Percentiles rank a stretch among this genome's conserved stretches.
Conservation (phyloP, 2,888 invertebrate species). For the Onthophagus sagittarius region DNA sequence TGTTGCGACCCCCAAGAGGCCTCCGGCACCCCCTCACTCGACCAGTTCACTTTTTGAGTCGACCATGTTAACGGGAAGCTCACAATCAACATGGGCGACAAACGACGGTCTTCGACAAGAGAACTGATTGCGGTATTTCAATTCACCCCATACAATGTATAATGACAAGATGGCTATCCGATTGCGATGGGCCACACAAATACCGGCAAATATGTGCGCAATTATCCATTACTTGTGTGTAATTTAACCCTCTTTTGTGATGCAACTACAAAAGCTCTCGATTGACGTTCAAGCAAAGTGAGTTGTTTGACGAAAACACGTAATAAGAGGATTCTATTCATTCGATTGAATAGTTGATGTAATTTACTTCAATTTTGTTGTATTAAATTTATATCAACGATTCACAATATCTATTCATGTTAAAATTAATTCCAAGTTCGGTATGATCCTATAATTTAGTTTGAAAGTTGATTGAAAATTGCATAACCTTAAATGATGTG, state of each 20-base stretch:
- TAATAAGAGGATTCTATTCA: neutral
- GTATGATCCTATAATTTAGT: too few species aligned
- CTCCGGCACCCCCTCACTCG: conserved; percentile 32
- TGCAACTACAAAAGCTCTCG: neutral
- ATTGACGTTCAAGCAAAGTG: neutral
- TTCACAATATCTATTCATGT: too few species aligned
- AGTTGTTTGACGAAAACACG: neutral
- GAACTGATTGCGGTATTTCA: conserved; percentile 48
- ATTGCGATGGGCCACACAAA: conserved; percentile 35
- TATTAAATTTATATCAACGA: too few species aligned
- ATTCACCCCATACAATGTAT: conserved; percentile 43
- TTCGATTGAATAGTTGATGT: too few species aligned
- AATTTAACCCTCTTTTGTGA: conserved; percentile 18
- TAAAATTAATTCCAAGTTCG: too few species aligned
- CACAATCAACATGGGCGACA: conserved; percentile 40
- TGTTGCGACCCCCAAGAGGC: conserved; percentile 42
- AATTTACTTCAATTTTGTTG: too few species aligned
- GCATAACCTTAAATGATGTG: too few species aligned
- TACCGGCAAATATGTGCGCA: conserved; percentile 41
- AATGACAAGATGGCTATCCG: conserved; percentile 47
- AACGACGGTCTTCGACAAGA: conserved; percentile 37
- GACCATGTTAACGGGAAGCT: conserved; percentile 31
- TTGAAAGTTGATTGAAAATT: too few species aligned
- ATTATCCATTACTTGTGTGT: conserved; percentile 37
- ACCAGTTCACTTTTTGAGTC: conserved; percentile 29